Evolutionary conservation across 2,797 vertebrate species (phyloP).

Genomic region (Margarornis squamiger): DNA sequence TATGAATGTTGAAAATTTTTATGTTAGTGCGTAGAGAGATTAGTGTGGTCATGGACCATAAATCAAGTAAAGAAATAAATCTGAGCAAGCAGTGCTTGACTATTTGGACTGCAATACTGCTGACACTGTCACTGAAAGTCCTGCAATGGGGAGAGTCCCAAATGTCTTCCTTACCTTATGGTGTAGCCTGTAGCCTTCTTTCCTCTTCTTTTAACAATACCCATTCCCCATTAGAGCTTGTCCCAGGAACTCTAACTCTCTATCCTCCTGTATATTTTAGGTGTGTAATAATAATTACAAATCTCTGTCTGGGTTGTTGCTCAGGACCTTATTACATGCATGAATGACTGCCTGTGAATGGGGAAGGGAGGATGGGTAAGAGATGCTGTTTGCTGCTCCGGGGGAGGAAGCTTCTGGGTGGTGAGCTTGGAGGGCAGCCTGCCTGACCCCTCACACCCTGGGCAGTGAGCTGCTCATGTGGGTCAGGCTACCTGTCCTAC

Average conservation of each 20-base stretch:
- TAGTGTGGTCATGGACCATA: constrained; percentile 3
- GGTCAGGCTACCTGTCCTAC: neutral
- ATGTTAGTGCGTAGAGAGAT: neutral
- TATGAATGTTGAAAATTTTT: constrained; percentile 24
- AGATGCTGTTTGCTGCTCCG: neutral
- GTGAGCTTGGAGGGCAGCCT: neutral
- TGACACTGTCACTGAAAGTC: neutral
- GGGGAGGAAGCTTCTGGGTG: neutral
- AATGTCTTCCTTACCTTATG: neutral
- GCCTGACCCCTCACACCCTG: accelerated
- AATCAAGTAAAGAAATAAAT: constrained; percentile 59
- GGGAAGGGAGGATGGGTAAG: neutral
- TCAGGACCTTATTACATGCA: neutral
- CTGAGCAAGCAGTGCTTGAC: constrained; percentile 21
- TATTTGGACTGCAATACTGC: constrained; percentile 44
- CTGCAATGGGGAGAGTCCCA: neutral
- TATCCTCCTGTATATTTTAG: neutral
- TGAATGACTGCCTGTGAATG: neutral
- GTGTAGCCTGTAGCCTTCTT: neutral
- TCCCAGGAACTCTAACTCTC: neutral
- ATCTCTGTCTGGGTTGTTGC: neutral
- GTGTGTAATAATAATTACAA: neutral
- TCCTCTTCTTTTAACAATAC: neutral
- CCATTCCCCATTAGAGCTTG: neutral
- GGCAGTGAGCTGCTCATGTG: accelerated